phyloP scores from a whole-genome alignment of 2,888 invertebrate species.

The Tinea pellionella region DNA sequence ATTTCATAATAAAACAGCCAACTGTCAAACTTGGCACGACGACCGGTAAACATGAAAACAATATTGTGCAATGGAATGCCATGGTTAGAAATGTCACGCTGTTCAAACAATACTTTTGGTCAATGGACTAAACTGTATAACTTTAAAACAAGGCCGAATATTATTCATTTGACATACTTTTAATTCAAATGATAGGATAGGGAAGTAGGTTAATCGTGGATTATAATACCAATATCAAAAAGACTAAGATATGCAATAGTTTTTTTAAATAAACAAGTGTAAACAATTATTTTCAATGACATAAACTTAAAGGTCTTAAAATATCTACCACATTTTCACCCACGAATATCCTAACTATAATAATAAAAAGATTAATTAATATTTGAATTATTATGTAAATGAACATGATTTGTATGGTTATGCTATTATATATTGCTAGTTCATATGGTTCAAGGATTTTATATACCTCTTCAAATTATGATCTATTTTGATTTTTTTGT shows the following conservation, averaged over 20 bases:
- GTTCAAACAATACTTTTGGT: slow-evolving; percentile 1
- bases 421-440: background rate
- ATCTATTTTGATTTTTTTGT: too few species aligned
- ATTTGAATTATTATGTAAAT: background rate
- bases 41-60: background rate
- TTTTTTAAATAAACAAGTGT: too few species aligned
- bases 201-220: background rate
- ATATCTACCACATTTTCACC: too few species aligned
- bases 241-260: background rate
- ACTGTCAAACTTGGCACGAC: background rate
- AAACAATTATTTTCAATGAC: too few species aligned
- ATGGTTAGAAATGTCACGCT: slow-evolving; percentile 4
- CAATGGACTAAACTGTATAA: background rate
- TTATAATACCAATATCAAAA: background rate
- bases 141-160: background rate
- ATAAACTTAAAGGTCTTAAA: too few species aligned
- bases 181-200: background rate
- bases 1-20: background rate
- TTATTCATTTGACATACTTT: background rate
- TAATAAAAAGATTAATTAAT: too few species aligned
- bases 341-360: too few species aligned
- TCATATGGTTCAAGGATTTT: background rate
- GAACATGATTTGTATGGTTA: background rate
- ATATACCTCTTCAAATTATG: too few species aligned
- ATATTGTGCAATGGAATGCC: background rate